Evolutionary conservation across 2,888 invertebrate species (phyloP), one percentile per base, ranked within the genome.

Genomic region (Chalcosyrphus nemorum): DNA sequence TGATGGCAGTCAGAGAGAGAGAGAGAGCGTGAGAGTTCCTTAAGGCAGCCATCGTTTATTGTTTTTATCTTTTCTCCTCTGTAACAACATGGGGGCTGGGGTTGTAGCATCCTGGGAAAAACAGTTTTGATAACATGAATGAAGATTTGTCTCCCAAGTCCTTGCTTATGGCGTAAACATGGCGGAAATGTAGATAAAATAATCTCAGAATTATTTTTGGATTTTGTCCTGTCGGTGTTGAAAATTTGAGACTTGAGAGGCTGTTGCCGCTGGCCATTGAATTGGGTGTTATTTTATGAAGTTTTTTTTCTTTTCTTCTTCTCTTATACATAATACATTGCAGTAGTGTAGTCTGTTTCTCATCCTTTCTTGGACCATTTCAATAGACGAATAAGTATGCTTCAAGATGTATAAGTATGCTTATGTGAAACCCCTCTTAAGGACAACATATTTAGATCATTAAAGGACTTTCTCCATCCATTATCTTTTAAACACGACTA

Each of bases 161-260:
- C 19, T 59, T 38, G 59, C 27, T 50, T 13, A 35, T 32, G 45
- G 70, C 45, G 47, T 24, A 13, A 70, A 70, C 47, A 59, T 71
- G 50, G 57, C 17, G 59, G 71, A 57, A 70, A 71, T 70, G 47
- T 57, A 56, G 6, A 68, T 32, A 70, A 47, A 70, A 45, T 57
- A 47, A 35, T 57, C 19, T 45, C 3, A 15, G 45, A 45, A 68
- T 56, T 70, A 57, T 57, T 13, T 47, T 35, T 47, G 45, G 15
- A 47, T 59, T 70, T 70, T 3, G 29, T 38, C 13, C 13, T 38
- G 13, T 38, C 13, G 0, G 13, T 13, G 13, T 13, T 38, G 38
- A 38, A 38, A 38, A 13, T 38, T 2, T 38, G 38, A 38, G n/a
- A 4, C 3, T 3, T 9, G 7, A n/a, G n/a, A n/a, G n/a, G n/a